Conservation (phyloP, 2,797 vertebrate genomes). For the Gouania willdenowi region DNA sequence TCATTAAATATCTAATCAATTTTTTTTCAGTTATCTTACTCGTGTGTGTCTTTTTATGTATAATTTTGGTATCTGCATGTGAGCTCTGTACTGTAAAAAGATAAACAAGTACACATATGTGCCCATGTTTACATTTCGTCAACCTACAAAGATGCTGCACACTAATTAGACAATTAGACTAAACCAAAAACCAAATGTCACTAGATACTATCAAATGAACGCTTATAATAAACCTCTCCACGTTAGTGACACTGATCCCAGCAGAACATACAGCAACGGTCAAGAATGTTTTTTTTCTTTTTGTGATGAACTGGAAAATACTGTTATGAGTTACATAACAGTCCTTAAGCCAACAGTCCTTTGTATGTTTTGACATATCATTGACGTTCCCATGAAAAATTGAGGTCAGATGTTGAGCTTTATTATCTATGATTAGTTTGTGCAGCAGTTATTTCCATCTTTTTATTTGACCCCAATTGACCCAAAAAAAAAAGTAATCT, state of each 20-base stretch:
- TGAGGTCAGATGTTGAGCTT: conserved; percentile 47
- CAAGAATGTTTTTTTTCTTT: too few relatives aligned
- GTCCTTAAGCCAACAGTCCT: conserved; percentile 7
- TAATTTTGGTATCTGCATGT: too few relatives aligned
- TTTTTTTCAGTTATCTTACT: too few relatives aligned
- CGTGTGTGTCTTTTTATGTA: too few relatives aligned
- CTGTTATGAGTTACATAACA: conserved; percentile 19
- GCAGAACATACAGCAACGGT: background rate
- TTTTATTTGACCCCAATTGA: conserved; percentile 55
- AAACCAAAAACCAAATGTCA: too few relatives aligned
- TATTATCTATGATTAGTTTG: conserved; percentile 53
- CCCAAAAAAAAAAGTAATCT: conserved; percentile 57
- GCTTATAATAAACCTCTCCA: background rate
- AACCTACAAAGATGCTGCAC: too few relatives aligned
- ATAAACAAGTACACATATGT: too few relatives aligned
- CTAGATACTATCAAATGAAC: too few relatives aligned
- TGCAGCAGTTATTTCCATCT: conserved; percentile 46
- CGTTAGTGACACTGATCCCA: background rate
- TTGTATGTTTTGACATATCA: conserved; percentile 36
- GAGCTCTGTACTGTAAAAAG: too few relatives aligned
- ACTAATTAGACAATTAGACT: too few relatives aligned
- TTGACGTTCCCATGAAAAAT: conserved; percentile 34
- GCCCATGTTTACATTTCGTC: too few relatives aligned
- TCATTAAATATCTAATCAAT: too few relatives aligned
- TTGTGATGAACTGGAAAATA: background rate